A percentile compares a stretch with the other conserved stretches of the same genome.
Conservation (phyloP, 2,797 vertebrate species). For the Avahi laniger region DNA sequence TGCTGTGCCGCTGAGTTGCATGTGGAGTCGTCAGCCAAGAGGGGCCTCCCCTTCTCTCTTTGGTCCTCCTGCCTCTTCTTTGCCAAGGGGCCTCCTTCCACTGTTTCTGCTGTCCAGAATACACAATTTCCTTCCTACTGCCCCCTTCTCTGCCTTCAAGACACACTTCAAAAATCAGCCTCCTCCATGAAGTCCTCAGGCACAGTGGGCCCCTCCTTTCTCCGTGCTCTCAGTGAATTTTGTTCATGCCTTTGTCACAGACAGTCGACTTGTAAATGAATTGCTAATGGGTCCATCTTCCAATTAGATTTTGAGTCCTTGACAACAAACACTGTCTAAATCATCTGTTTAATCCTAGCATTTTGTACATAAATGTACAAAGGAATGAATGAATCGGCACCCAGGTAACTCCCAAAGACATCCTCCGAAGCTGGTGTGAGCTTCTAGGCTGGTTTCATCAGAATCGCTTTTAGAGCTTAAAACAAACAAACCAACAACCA, state of each 20-base stretch:
- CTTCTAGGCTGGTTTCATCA: background rate
- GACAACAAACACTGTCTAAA: background rate
- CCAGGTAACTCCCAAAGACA: background rate
- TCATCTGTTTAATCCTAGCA: background rate
- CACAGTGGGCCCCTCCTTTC: background rate
- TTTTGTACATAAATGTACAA: background rate
- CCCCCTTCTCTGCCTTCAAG: background rate
- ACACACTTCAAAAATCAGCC: background rate
- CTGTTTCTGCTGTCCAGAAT: background rate
- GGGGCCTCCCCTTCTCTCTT: background rate
- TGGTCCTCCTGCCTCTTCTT: background rate
- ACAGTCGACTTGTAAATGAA: background rate
- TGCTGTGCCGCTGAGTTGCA: rapidly evolving
- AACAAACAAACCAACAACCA: background rate
- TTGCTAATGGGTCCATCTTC: background rate
- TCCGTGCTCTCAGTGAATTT: background rate
- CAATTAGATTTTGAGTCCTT: background rate
- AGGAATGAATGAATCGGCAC: background rate
- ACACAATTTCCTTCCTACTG: background rate
- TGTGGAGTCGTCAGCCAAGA: background rate
- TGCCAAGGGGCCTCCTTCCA: background rate
- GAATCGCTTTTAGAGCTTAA: background rate
- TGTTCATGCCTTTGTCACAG: background rate
- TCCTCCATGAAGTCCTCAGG: background rate
- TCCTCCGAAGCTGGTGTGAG: background rate